Percentiles rank a stretch among this genome's conserved stretches.
phyloP scores from a whole-genome alignment of 2,113 vertebrate genomes.

The Apaloderma vittatum region DNA sequence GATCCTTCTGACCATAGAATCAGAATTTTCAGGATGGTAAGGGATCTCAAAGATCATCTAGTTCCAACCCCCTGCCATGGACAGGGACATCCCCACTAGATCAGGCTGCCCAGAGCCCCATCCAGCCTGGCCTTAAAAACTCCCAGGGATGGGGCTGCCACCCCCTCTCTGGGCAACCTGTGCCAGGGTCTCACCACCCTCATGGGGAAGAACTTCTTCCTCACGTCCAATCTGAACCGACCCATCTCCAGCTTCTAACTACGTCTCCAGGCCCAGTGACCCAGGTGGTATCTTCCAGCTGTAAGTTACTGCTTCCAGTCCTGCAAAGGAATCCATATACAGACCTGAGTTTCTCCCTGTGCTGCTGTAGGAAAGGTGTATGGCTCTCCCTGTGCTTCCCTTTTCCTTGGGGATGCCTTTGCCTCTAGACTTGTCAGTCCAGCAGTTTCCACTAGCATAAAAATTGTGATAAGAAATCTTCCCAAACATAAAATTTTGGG shows the following conservation, averaged over 20 bases:
- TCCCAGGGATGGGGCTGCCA: too few species aligned
- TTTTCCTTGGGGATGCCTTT: background rate
- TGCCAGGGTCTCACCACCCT: too few species aligned
- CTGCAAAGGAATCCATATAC: background rate
- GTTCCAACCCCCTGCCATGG: too few species aligned
- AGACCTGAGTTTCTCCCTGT: background rate
- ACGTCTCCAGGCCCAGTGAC: accelerated
- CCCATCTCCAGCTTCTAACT: background rate
- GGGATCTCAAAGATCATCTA: too few species aligned
- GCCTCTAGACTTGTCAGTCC: background rate
- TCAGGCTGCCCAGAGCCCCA: too few species aligned
- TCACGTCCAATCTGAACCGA: too few species aligned
- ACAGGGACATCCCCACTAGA: too few species aligned
- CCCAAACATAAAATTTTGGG: background rate
- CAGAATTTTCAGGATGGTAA: too few species aligned
- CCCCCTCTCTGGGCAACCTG: too few species aligned
- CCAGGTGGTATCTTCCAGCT: background rate
- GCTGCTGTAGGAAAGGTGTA: background rate
- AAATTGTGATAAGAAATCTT: background rate
- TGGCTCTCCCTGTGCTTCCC: background rate
- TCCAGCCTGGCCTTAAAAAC: too few species aligned
- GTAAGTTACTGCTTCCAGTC: background rate
- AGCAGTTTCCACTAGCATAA: background rate
- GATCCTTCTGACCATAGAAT: background rate
- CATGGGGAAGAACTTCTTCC: too few species aligned